phyloP scores from a whole-genome alignment of 2,797 vertebrate genomes.

The Mormyrops attenuatus region DNA sequence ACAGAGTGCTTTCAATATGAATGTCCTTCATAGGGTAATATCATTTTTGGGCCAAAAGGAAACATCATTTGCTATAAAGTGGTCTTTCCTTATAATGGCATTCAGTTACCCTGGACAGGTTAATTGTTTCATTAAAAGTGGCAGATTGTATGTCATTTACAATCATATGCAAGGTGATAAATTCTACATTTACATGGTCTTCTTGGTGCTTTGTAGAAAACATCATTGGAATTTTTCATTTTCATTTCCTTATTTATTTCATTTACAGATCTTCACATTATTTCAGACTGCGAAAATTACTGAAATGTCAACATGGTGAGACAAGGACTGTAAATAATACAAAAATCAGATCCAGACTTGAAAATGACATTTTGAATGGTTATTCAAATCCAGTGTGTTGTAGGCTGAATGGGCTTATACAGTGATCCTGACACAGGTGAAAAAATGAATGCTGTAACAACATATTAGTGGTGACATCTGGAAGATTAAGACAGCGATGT shows the following conservation, averaged over 20 bases:
- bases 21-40: background rate
- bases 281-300: background rate
- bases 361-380: background rate
- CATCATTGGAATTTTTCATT: background rate
- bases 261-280: background rate
- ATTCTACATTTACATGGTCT: background rate
- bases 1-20: background rate
- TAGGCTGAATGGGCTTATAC: background rate
- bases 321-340: background rate
- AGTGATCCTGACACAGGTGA: background rate
- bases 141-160: background rate
- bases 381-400: background rate
- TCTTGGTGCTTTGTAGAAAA: background rate
- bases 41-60: background rate
- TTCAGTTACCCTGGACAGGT: background rate
- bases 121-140: background rate
- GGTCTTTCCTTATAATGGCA: background rate
- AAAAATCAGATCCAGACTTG: background rate
- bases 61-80: background rate
- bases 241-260: background rate
- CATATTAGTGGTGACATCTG: background rate
- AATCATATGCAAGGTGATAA: background rate
- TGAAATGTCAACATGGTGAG: background rate
- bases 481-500: background rate
- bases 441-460: background rate